Percentiles rank a stretch among this genome's conserved stretches.
Conservation (phyloP, 2,797 vertebrate genomes). For the Microctenopoma steveboyesi region DNA sequence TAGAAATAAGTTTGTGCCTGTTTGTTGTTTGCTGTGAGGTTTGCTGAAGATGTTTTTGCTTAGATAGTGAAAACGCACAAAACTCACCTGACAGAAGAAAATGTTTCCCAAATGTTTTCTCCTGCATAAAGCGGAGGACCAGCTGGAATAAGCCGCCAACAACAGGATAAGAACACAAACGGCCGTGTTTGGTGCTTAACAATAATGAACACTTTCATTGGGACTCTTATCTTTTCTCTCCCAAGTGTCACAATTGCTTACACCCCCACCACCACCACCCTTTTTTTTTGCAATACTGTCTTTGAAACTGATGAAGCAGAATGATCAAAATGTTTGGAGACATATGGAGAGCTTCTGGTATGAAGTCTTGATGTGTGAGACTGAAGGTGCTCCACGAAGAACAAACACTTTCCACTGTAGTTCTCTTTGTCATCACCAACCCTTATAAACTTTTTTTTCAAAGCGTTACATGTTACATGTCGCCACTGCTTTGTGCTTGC, state of each 20-base stretch:
- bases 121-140: constrained; percentile 55
- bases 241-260: constrained; percentile 63
- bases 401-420: constrained; percentile 66
- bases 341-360: constrained; percentile 75
- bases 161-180: constrained; percentile 63
- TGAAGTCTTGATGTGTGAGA: constrained; percentile 77
- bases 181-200: constrained; percentile 60
- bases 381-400: constrained; percentile 70
- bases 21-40: constrained; percentile 7
- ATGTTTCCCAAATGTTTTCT: constrained; percentile 72
- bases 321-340: constrained; percentile 78
- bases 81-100: constrained; percentile 66
- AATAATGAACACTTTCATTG: constrained; percentile 63
- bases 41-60: constrained; percentile 25
- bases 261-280: no score
- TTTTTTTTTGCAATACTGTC: constrained; percentile 47
- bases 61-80: constrained; percentile 29
- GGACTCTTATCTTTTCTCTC: constrained; percentile 47
- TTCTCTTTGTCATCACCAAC: constrained; percentile 68
- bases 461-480: constrained; percentile 70
- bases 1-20: constrained; percentile 9
- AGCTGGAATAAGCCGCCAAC: constrained; percentile 53
- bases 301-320: constrained; percentile 73
- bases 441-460: constrained; percentile 70
- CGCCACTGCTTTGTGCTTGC: constrained; percentile 61